Base-by-base conservation (phyloP, 2,113 vertebrate species). In the Notarius quadriscutis region DNA sequence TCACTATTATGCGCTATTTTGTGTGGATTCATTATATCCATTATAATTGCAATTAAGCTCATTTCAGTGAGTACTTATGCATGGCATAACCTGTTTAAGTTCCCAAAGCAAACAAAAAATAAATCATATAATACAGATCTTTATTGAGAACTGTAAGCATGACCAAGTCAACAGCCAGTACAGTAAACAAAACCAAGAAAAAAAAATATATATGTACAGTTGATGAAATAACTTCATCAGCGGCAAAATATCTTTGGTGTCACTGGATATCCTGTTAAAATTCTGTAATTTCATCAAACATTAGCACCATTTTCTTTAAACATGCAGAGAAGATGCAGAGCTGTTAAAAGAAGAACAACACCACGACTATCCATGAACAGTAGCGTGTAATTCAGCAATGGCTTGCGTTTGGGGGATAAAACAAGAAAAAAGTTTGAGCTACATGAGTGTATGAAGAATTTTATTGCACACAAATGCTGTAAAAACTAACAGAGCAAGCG, bases 131-230 rank as follows among this genome's bases (percentile, higher is more conserved):
- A 63, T 71, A 80, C 41, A 85, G 86, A 62, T 74, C 58, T 91
- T 91, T 90, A 91, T 90, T 90, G 69, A 87, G 82, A 89, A 87
- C 27, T 62, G 55, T 84, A 89, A 74, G 74, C 4, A 82, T 87
- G 48, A 75, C 67, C 78, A 87, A 80, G 87, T 84, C 81, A 86
- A 88, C 58, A 71, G 62, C 22, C 78, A 87, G 25, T 69, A 27
- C 84, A 85, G 69, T 85, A 60, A 75, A 85, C 22, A 77, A 89
- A 89, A 86, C 72, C 15, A 83, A 34, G 27, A 55, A 79, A 34
- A 55, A 55, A 79, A 17, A 18, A 79, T 53, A 53, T 41, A 41
- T 3, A 41, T 41, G 0, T 41, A 81, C 55, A 62, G 79, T 58
- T 60, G 69, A 83, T 84, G 81, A 72, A 84, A 58, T 53, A 60